Percentiles rank a stretch among this genome's conserved stretches.
Conservation (phyloP, 2,797 vertebrate genomes). For the Geotrypetes seraphini region DNA sequence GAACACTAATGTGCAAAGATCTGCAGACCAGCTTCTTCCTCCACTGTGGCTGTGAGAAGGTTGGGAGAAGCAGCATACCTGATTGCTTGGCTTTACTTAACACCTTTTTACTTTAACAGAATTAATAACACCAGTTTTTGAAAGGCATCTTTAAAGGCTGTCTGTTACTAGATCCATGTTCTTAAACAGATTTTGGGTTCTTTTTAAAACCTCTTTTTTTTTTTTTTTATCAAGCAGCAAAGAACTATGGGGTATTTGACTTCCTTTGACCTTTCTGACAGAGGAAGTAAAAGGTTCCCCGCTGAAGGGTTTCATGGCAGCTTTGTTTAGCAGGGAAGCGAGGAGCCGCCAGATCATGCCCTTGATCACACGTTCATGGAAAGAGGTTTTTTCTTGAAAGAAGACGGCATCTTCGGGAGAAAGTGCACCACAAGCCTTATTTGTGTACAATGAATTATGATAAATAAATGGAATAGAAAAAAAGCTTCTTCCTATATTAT, state of each 20-base stretch:
- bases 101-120: constrained; percentile 15
- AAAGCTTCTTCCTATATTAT: too few relatives aligned
- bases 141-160: too few relatives aligned
- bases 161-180: too few relatives aligned
- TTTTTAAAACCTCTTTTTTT: constrained; percentile 10
- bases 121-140: constrained; percentile 12
- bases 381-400: constrained; percentile 5
- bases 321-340: constrained; percentile 10
- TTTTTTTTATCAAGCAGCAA: constrained; percentile 67
- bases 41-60: constrained; percentile 5
- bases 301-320: constrained; percentile 33
- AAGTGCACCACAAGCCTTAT: constrained; percentile 13
- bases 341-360: too few relatives aligned
- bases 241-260: constrained; percentile 75
- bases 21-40: too few relatives aligned
- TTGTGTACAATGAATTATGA: neutral
- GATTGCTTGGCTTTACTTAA: constrained; percentile 15
- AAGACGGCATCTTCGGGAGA: neutral
- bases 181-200: neutral
- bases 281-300: constrained; percentile 28
- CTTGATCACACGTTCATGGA: neutral
- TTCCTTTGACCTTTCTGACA: constrained; percentile 60
- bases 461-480: constrained; percentile 3
- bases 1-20: constrained; percentile 13
- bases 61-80: constrained; percentile 6